Conservation (phyloP, 2,113 vertebrate genomes). For the Potamarius usumacintae region DNA sequence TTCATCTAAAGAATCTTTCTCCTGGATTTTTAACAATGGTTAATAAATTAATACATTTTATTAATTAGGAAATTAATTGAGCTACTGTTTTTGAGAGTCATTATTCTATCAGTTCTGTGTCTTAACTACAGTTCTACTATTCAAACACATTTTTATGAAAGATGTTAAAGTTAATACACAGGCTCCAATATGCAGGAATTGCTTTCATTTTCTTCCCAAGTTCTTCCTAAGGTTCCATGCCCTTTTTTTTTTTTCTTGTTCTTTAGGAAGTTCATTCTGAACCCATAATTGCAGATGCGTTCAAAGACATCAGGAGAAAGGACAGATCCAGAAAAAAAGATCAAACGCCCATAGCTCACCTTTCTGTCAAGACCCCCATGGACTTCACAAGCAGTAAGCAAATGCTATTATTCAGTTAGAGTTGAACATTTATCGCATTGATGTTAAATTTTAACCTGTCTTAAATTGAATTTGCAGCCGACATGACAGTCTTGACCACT, state of each 20-base stretch:
- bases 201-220: not conserved
- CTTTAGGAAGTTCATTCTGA: constrained; percentile 71
- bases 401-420: not conserved
- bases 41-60: not conserved
- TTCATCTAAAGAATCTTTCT: not conserved
- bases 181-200: not conserved
- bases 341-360: constrained; percentile 68
- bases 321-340: constrained; percentile 61
- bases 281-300: constrained; percentile 66
- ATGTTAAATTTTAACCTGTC: not conserved
- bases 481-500: constrained; percentile 52
- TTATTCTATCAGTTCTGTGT: not conserved
- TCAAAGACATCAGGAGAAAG: constrained; percentile 64
- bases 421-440: not conserved
- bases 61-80: too few species aligned
- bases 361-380: constrained; percentile 64
- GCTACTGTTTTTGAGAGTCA: not conserved
- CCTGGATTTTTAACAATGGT: not conserved
- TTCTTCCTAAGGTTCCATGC: not conserved
- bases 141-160: not conserved
- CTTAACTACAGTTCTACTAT: not conserved
- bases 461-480: constrained; percentile 51
- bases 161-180: not conserved
- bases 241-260: not conserved
- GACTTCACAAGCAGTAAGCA: constrained; percentile 67